A percentile compares a stretch with the other conserved stretches of the same genome.
Evolutionary conservation across 1,140 invertebrate species (phyloP).

Genomic region (Drosophila chauvacae): DNA sequence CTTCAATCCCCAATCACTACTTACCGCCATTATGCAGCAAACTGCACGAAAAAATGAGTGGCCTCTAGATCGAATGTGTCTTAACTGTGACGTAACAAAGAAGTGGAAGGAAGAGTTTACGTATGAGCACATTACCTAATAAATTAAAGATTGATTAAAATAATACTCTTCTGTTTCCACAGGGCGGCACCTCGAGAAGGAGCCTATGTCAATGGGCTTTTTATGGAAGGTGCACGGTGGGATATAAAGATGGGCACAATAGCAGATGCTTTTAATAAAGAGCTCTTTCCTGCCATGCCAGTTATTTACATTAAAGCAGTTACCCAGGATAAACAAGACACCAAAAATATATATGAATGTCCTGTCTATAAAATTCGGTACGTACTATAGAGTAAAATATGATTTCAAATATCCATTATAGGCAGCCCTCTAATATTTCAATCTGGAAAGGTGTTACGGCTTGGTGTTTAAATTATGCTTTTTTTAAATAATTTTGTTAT

Average conservation of each 20-base stretch:
- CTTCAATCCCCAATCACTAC: conserved; percentile 98
- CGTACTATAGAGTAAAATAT: conserved; percentile 34
- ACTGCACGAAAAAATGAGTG: conserved; percentile 97
- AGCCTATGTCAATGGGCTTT: conserved; percentile 95
- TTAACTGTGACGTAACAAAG: conserved; percentile 97
- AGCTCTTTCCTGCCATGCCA: conserved; percentile 95
- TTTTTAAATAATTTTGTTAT: too few species aligned
- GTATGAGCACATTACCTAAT: conserved; percentile 81
- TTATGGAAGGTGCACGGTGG: conserved; percentile 97
- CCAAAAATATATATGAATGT: conserved; percentile 95
- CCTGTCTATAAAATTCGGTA: conserved; percentile 96
- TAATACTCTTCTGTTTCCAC: neutral
- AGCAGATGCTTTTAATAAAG: conserved; percentile 93
- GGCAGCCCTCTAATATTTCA: too few species aligned
- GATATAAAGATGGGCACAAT: conserved; percentile 91
- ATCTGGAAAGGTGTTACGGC: too few species aligned
- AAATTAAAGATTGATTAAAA: neutral
- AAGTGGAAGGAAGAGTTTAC: conserved; percentile 94
- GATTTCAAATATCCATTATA: too few species aligned
- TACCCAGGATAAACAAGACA: conserved; percentile 94
- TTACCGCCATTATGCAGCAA: conserved; percentile 98
- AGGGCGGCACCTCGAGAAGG: conserved; percentile 94
- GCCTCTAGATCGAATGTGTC: conserved; percentile 97
- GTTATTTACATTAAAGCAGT: conserved; percentile 95
- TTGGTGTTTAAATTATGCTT: too few species aligned